Base-by-base conservation (phyloP, 1,140 invertebrate species). In the Cotesia chilonis region DNA sequence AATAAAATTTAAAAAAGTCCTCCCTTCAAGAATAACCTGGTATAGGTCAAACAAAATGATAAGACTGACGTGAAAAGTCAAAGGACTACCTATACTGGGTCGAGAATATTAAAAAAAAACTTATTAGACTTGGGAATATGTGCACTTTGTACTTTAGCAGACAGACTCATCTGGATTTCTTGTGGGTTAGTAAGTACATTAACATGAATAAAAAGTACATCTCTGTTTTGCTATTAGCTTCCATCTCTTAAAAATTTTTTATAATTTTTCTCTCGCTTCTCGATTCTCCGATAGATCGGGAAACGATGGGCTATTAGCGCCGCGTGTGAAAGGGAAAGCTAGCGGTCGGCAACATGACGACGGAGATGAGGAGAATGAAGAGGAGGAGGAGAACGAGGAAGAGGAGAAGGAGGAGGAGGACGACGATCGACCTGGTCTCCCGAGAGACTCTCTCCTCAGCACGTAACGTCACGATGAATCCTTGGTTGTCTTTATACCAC, bases 271-370 rank as follows among this genome's bases (percentile, higher is more conserved):
- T n/a, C 63, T 70, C 72, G 37, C 68, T 54, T 69, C 65, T 68
- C 67, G 67, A 73, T 70, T 67, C 64, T 60, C 69, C 78, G 78
- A 83, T 83, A 84, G 83, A 83, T 85, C 80, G 80, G 78, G 79
- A 81, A 79, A 84, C 83, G 83, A 84, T 84, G 82, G 80, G 81
- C 83, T 83, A 85, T 85, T 85, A 84, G 83, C 79, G 77, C 79
- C 82, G 83, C 83, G 83, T 84, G 83, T 85, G 83, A 85, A 85
- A 85, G 83, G 83, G 83, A 85, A 85, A 83, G 83, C 83, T 80
- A 84, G 80, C 79, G 82, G 80, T 78, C 82, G 81, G 76, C 81
- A 82, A 70, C 67, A 59, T 37, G 67, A 68, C 67, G 47, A 67
- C 52, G 70, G 52, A 66, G 63, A 71, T 66, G 64, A 68, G 52